A percentile compares a stretch with the other conserved stretches of the same genome.
phyloP scores from a whole-genome alignment of 2,113 vertebrate species.

The Alligator sinensis region DNA sequence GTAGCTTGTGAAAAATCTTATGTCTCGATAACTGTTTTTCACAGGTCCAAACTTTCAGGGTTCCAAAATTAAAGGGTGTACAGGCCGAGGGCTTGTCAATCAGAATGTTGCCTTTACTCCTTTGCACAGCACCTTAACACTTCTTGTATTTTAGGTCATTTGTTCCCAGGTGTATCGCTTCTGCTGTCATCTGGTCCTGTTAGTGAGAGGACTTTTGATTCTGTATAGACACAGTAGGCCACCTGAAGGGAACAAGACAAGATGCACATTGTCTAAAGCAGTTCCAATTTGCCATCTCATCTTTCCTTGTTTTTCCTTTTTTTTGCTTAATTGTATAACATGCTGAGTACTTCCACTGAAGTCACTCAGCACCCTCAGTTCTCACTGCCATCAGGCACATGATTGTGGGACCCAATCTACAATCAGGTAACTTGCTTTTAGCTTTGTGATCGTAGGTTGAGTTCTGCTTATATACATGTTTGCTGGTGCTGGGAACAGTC shows the following conservation, averaged over 20 bases:
- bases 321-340: not conserved
- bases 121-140: not conserved
- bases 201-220: not conserved
- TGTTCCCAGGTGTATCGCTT: not conserved
- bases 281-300: not conserved
- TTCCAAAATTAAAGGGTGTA: not conserved
- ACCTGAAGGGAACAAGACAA: not conserved
- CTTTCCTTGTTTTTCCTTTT: not conserved
- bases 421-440: not conserved
- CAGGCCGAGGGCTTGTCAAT: not conserved
- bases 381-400: not conserved
- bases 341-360: not conserved
- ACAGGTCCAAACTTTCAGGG: not conserved
- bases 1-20: not conserved
- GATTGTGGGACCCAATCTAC: no score
- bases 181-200: not conserved
- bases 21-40: not conserved
- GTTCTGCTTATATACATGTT: no score
- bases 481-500: no score
- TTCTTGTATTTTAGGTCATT: accelerated
- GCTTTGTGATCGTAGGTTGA: not conserved
- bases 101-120: not conserved
- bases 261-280: not conserved
- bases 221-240: not conserved
- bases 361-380: not conserved